phyloP scores from a whole-genome alignment of 2,797 vertebrate genomes.

The Melanotaenia parkinsoni region DNA sequence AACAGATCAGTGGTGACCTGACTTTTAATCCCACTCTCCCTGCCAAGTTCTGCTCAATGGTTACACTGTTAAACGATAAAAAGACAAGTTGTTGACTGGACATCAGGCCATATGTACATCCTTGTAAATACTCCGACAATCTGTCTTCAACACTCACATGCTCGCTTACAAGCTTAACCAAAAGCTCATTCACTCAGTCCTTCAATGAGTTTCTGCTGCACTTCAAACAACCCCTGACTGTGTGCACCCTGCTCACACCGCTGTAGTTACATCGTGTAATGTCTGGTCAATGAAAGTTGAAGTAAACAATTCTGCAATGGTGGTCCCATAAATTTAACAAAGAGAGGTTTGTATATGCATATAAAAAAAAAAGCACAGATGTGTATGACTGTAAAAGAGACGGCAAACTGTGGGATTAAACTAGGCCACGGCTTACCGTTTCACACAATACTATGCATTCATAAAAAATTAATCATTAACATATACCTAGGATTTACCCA shows the following conservation, averaged over 20 bases:
- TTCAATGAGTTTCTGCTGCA: constrained; percentile 48
- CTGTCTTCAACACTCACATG: constrained; percentile 26
- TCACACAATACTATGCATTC: background rate
- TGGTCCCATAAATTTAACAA: background rate
- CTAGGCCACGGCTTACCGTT: constrained; percentile 6
- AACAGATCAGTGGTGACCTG: constrained; percentile 76
- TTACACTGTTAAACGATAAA: constrained; percentile 23
- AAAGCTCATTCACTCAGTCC: constrained; percentile 37
- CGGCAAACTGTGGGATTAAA: constrained; percentile 1
- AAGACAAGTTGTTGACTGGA: constrained; percentile 38
- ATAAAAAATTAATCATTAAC: background rate
- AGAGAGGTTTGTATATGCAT: background rate
- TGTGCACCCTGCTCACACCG: background rate
- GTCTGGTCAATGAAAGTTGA: background rate
- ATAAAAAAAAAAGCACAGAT: background rate
- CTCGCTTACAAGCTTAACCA: constrained; percentile 32
- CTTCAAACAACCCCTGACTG: constrained; percentile 1
- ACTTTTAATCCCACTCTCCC: constrained; percentile 72
- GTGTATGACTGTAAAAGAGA: background rate
- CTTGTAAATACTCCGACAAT: constrained; percentile 34
- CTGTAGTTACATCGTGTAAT: background rate
- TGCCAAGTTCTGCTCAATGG: constrained; percentile 67
- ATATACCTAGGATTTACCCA: background rate
- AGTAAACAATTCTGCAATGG: background rate
- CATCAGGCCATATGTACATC: constrained; percentile 26